Evolutionary conservation across 1,140 invertebrate species (phyloP).

Genomic region (Marisa cornuarietis): DNA sequence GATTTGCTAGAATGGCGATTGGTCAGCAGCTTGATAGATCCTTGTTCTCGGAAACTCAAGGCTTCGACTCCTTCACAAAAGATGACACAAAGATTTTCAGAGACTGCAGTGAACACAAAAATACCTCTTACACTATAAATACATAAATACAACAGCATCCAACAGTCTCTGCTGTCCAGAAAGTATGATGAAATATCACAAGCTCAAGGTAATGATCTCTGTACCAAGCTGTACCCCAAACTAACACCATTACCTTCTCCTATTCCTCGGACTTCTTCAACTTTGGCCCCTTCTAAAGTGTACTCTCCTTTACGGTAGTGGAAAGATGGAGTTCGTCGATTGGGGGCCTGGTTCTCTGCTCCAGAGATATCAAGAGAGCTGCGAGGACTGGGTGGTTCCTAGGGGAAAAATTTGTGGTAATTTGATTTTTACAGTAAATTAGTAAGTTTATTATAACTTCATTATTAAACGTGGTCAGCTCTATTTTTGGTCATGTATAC

Average conservation of each 20-base stretch:
- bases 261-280: neutral
- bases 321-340: too few species aligned
- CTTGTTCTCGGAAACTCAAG: slow-evolving; percentile 46
- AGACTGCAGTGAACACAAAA: too few species aligned
- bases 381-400: slow-evolving; percentile 6
- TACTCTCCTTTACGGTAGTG: neutral
- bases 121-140: too few species aligned
- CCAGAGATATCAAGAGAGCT: neutral
- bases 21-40: neutral
- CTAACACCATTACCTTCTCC: too few species aligned
- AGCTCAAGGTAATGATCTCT: neutral
- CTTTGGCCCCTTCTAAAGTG: neutral
- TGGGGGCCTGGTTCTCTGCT: neutral
- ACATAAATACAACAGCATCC: neutral
- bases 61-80: slow-evolving; percentile 53
- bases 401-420: neutral
- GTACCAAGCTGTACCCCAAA: too few species aligned
- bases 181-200: neutral
- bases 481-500: too few species aligned
- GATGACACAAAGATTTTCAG: neutral
- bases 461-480: too few species aligned
- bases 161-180: neutral
- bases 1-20: neutral
- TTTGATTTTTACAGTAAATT: slow-evolving; percentile 11
- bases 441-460: too few species aligned